Evolutionary conservation across 2,888 invertebrate genomes (phyloP), one percentile per base, ranked within the genome.

Genomic region (Mamestra brassicae): DNA sequence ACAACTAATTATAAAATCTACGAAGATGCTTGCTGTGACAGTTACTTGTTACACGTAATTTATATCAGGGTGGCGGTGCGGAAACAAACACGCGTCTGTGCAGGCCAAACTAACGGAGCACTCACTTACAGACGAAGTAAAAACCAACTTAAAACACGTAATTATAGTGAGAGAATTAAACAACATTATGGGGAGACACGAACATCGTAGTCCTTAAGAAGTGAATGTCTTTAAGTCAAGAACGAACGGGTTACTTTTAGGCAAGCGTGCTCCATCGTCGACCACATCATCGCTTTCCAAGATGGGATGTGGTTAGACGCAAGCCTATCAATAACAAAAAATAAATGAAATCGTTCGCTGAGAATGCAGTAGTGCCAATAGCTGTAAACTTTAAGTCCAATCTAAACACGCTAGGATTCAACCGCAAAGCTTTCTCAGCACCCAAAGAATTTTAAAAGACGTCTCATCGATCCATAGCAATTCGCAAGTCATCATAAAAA

Each of bases 31-130:
- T 63, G 4, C 8, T 50, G 13, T 55, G 72, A 75, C 65, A 71
- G 74, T 77, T 77, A 82, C 26, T 71, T 26, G 26, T 26, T 73
- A 74, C 5, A 55, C 64, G 71, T 60, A 74, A 76, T 73, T 73
- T 69, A 79, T 74, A 71, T 69, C 61, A 71, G 74, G 54, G 74
- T 77, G 74, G 52, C 69, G 71, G 57, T 74, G 84, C 76, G 86
- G 86, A 79, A 85, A 84, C 69, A 58, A 45, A 71, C 63, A 67
- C 34, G 72, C 70, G 61, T 64, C 50, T n/a, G 73, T 68, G 62
- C 71, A 61, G 52, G n/a, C 61, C 26, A 26, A 60, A 36, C 61
- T 85, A 83, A 85, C 84, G 74, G 84, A 60, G 13, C 38, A 57
- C 26, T 50, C 13, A 1, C 60, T 38, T 58, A 45, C 36, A 50